Base-by-base conservation (phyloP, 2,888 invertebrate species). In the Stenichneumon culpator region DNA sequence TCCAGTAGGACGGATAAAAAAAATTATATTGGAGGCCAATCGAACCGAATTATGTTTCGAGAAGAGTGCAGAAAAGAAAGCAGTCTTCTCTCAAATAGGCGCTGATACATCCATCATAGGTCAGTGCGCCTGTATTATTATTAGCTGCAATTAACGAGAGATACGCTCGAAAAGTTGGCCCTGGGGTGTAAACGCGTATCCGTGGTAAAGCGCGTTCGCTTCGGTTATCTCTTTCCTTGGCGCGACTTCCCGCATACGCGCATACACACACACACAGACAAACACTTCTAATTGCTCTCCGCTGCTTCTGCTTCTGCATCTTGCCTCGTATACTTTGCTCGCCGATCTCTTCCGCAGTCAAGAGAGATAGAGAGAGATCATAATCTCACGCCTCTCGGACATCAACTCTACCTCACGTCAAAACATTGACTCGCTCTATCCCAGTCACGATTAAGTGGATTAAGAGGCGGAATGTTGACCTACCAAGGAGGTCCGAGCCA, bases 181-280 rank as follows among this genome's bases (percentile, higher is more conserved):
- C 80, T 19, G 39, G 32, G 75, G 75, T 75, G 79, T 72, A 84
- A 84, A 77, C 80, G 75, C 88, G 86, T 86, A 89, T 88, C 91
- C 92, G 91, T 91, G 90, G 87, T 89, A 91, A 91, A 87, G 87
- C 91, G 89, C 89, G 88, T 91, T 91, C 86, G 90, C 87, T 89
- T 89, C 92, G 91, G 90, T 89, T 91, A 90, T 91, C 86, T 91
- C 86, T 80, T 83, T 83, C 91, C 89, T 89, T 90, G 87, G 87
- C 86, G 67, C 70, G 89, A 89, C 89, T 91, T 90, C 86, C 89
- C 90, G 89, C 84, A 86, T 79, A 85, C 83, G 57, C 32, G 28
- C 19, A 4, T 54, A 72, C 72, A 65, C 16, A 57, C 73, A 75
- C n/a, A 44, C 22, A 22, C 14, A 22, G 9, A 11, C 54, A 22